A percentile compares a stretch with the other conserved stretches of the same genome.
These are phyloP conservation scores for Leucopternis melanops DNA, from an alignment of 2,113 vertebrate species.

Conservation along the genomic window DNA sequence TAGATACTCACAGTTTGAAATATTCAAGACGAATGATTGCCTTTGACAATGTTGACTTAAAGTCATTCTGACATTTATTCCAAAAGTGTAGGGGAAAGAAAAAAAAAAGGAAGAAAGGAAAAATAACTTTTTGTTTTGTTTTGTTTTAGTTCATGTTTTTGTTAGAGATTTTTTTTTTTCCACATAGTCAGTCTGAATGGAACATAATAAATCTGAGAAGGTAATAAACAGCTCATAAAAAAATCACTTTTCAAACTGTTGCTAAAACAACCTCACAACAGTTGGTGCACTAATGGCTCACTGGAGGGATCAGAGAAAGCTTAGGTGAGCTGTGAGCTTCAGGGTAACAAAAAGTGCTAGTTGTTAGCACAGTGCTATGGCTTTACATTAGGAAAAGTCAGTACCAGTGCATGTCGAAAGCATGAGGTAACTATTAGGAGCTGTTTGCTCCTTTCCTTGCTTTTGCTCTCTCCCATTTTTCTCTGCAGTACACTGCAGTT, in stretches of 20 bases:
- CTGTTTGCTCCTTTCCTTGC: slow-evolving; percentile 2
- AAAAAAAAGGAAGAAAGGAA: background rate
- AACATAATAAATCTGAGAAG: slow-evolving; percentile 51
- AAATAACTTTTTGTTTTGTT: background rate
- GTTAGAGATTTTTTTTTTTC: background rate
- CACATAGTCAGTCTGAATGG: slow-evolving; percentile 8
- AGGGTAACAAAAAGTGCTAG: background rate
- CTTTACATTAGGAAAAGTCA: slow-evolving; percentile 27
- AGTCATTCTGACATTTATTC: background rate
- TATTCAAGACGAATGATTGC: background rate
- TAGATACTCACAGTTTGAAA: background rate
- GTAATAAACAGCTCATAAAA: slow-evolving; percentile 65
- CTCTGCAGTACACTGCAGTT: background rate
- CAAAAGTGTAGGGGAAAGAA: background rate
- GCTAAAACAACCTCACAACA: slow-evolving; percentile 45
- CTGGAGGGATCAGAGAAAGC: slow-evolving; percentile 10
- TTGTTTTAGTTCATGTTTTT: background rate
- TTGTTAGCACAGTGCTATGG: background rate
- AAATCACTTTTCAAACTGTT: slow-evolving; percentile 54
- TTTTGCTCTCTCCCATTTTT: background rate
- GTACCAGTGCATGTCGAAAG: background rate
- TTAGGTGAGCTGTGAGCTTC: slow-evolving; percentile 16
- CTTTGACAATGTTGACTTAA: background rate
- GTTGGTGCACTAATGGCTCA: slow-evolving; percentile 19
- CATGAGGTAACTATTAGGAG: slow-evolving; percentile 6